These are phyloP conservation scores for Andrena haemorrhoa DNA, from an alignment of 2,888 invertebrate genomes.

Conservation along the genomic window DNA sequence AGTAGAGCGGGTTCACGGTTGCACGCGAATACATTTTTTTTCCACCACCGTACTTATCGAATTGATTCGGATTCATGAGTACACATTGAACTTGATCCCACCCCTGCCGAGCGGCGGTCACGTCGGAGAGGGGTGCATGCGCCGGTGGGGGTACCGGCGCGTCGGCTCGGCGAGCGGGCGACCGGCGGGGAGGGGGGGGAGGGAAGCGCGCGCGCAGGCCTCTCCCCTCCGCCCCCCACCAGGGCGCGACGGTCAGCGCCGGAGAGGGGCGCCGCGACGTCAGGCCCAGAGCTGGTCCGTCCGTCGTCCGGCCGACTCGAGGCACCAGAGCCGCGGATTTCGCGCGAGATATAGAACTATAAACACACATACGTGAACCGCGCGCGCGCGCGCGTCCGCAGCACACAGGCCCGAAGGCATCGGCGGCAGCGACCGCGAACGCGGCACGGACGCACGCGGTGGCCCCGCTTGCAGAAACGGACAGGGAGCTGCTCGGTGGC, in stretches of 20 bases:
- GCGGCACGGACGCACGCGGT: slow-evolving; percentile 41
- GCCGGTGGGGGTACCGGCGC: slow-evolving; percentile 24
- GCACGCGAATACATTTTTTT: slow-evolving; percentile 43
- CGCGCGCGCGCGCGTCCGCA: slow-evolving; percentile 9
- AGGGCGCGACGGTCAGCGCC: slow-evolving; percentile 53
- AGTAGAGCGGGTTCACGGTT: slow-evolving; percentile 40
- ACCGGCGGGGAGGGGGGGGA: slow-evolving; percentile 2
- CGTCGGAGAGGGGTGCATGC: slow-evolving; percentile 17
- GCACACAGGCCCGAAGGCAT: slow-evolving; percentile 19
- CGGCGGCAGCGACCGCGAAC: not conserved
- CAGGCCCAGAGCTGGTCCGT: slow-evolving; percentile 84
- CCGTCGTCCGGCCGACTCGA: slow-evolving; percentile 84
- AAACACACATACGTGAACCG: slow-evolving; percentile 34
- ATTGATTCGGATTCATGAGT: slow-evolving; percentile 63
- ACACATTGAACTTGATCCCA: slow-evolving; percentile 62
- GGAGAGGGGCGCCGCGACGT: slow-evolving; percentile 77
- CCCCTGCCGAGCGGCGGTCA: slow-evolving; percentile 42
- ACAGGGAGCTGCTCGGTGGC: slow-evolving; percentile 39
- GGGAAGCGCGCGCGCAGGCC: slow-evolving; percentile 68
- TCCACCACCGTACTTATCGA: slow-evolving; percentile 47
- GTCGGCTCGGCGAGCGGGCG: not conserved
- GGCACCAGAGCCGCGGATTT: slow-evolving; percentile 80
- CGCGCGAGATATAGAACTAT: slow-evolving; percentile 76
- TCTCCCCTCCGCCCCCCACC: slow-evolving; percentile 69
- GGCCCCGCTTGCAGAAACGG: slow-evolving; percentile 14